Base-by-base conservation (phyloP, 2,888 invertebrate species). In the Troides helena region DNA sequence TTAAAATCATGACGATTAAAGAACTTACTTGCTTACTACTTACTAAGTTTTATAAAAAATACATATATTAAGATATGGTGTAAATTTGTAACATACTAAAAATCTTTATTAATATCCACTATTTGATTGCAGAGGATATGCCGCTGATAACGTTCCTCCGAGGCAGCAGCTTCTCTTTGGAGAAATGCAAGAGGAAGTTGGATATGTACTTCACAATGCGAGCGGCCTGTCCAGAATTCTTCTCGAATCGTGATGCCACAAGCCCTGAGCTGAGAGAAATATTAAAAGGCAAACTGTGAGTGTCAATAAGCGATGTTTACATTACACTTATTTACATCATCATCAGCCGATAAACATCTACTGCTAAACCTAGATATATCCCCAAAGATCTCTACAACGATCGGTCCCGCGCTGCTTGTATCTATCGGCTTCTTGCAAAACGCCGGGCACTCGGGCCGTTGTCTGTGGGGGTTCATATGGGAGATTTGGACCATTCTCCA, bases 121-220 rank as follows among this genome's bases (percentile, higher is more conserved):
- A 1, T 57, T 21, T 6, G 21, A 57, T 64, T n/a, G 21, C 86
- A 96, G 96, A 97, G 84, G 95, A 95, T 75, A 88, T 92, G 65
- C 94, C 95, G 65, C 85, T 97, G 25, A 93, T 95, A 92, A 96
- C 95, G 0, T 97, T 96, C 85, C 92, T 97, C 57, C 93, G 97
- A 50, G 96, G 96, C 58, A 95, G 96, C 85, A 97, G 96, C 85
- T 97, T 96, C 84, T 96, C 96, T 43, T 81, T 97, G 78, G 97
- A 97, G 88, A 96, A 96, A 81, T 95, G 95, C 77, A 67, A 69
- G 25, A 93, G 94, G 77, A 97, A 97, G 83, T 84, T 97, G 71
- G 97, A 97, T 82, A 96, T 97, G 95, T 97, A 96, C 87, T 97
- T 97, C 85, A 97, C 97, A 0, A 96, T 97, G 96, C 93, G 96